Evolutionary conservation across 2,797 vertebrate genomes (phyloP).

Genomic region (Pelochelys cantorii): DNA sequence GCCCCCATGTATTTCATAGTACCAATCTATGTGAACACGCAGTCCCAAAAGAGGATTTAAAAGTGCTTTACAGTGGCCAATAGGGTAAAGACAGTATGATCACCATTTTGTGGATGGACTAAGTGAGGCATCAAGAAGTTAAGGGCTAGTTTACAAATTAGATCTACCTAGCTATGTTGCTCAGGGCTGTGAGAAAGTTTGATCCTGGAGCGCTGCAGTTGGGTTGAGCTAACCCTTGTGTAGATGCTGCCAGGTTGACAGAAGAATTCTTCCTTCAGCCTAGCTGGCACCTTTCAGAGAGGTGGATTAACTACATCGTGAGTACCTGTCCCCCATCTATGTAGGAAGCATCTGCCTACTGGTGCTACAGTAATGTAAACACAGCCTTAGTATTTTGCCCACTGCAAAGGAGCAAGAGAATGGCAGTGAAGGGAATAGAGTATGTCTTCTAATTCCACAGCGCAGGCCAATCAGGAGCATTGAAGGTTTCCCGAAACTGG

Average conservation of each 20-base stretch:
- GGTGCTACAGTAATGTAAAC: not conserved
- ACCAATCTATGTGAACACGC: not conserved
- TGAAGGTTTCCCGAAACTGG: too few relatives aligned
- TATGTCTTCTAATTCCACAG: not conserved
- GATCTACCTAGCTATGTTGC: not conserved
- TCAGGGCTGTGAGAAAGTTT: not conserved
- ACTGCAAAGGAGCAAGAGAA: not conserved
- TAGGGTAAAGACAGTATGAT: not conserved
- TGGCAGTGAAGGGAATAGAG: not conserved
- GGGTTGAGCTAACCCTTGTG: not conserved
- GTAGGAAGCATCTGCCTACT: not conserved
- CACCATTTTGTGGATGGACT: not conserved
- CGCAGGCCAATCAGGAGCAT: too few relatives aligned
- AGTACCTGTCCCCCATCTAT: not conserved
- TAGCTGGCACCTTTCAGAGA: not conserved
- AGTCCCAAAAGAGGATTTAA: not conserved
- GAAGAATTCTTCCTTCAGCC: not conserved
- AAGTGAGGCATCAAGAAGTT: not conserved
- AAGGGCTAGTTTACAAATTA: not conserved
- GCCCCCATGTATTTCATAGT: not conserved
- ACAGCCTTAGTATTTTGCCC: not conserved
- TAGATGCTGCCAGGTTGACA: not conserved
- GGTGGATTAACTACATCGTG: not conserved
- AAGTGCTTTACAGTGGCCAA: not conserved
- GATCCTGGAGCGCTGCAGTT: not conserved